phyloP scores from a whole-genome alignment of 1,140 invertebrate species.

The Pomphorhynchus laevis region DNA sequence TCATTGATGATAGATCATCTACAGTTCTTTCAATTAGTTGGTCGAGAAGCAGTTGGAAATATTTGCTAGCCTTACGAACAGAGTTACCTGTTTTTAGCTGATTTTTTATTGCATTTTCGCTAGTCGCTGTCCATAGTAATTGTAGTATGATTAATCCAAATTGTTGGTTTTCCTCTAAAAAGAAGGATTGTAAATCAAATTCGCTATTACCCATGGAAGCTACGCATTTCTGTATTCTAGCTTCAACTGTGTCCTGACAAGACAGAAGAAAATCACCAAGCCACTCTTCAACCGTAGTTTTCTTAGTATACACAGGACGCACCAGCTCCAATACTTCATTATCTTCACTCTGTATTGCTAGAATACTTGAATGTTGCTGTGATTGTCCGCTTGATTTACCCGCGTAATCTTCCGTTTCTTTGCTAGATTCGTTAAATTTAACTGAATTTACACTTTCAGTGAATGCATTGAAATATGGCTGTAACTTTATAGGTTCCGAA shows the following conservation, averaged over 20 bases:
- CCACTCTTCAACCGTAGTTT: neutral
- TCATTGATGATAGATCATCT: constrained; percentile 47
- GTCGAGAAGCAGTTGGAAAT: constrained; percentile 64
- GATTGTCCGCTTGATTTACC: too few species aligned
- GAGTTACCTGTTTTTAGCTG: constrained; percentile 58
- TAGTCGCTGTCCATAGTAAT: constrained; percentile 76
- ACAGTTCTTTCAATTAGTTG: constrained; percentile 76
- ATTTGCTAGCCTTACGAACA: constrained; percentile 66
- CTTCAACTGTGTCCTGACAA: neutral
- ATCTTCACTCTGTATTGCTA: too few species aligned
- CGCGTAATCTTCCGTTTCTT: too few species aligned
- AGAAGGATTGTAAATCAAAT: neutral
- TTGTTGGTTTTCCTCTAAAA: constrained; percentile 17
- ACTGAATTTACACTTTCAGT: constrained; percentile 73
- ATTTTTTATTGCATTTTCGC: constrained; percentile 48
- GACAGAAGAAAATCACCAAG: neutral
- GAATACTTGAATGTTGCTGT: too few species aligned
- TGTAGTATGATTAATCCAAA: constrained; percentile 59
- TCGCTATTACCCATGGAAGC: neutral
- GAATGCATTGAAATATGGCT: constrained; percentile 70
- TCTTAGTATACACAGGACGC: too few species aligned
- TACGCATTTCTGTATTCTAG: neutral
- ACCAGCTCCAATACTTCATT: too few species aligned
- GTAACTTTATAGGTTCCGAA: constrained; percentile 79
- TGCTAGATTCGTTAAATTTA: constrained; percentile 66